These are phyloP conservation scores for Aleiodes alternator DNA, from an alignment of 2,888 invertebrate genomes.

Conservation along the genomic window DNA sequence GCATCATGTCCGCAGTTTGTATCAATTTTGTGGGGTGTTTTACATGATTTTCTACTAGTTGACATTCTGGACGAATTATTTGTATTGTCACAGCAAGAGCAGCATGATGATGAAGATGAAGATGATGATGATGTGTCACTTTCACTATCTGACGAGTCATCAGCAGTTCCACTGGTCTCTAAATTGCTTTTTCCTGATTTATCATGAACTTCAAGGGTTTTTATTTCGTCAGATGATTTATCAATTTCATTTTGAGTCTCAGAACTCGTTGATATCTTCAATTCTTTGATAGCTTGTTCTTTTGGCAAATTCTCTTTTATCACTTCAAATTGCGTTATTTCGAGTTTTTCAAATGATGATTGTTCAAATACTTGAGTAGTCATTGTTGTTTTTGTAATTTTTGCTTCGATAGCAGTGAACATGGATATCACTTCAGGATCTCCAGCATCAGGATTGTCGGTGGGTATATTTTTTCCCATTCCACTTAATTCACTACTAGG, in stretches of 20 bases:
- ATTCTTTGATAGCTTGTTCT: slow-evolving; percentile 66
- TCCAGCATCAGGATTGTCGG: neutral
- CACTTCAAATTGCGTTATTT: slow-evolving; percentile 71
- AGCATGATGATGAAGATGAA: slow-evolving; percentile 52
- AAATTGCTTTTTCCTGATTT: neutral
- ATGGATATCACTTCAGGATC: neutral
- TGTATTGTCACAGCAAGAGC: slow-evolving; percentile 48
- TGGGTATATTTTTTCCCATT: neutral
- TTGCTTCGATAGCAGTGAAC: neutral
- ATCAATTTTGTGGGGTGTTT: slow-evolving; percentile 49
- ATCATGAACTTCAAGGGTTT: neutral
- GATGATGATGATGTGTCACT: slow-evolving; percentile 62
- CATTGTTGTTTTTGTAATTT: neutral
- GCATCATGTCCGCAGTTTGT: neutral
- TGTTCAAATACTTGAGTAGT: slow-evolving; percentile 38
- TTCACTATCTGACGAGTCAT: slow-evolving; percentile 55
- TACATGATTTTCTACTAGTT: slow-evolving; percentile 45
- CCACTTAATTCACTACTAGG: slow-evolving; percentile 58
- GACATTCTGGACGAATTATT: slow-evolving; percentile 55
- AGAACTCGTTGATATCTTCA: slow-evolving; percentile 62
- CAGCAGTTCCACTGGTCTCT: slow-evolving; percentile 49
- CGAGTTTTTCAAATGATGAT: slow-evolving; percentile 55
- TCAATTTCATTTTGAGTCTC: slow-evolving; percentile 19
- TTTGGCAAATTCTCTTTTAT: slow-evolving; percentile 69
- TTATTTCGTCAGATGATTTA: slow-evolving; percentile 35